Conservation (phyloP, 92 coral and sea anemone species). For the Metridium senile region DNA sequence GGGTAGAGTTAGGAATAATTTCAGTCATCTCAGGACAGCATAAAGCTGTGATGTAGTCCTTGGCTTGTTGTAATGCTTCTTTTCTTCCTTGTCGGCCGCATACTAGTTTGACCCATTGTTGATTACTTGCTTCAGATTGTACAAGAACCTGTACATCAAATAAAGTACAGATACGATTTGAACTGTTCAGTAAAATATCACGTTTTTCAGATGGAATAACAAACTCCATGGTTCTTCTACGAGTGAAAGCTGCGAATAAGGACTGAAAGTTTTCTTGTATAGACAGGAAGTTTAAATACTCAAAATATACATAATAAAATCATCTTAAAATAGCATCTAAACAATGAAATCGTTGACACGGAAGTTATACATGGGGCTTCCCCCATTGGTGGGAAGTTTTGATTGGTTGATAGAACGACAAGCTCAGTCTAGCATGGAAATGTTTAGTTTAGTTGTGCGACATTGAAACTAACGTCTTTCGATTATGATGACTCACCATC, state of each 20-base stretch:
- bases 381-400: background rate
- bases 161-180: slow-evolving; percentile 17
- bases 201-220: slow-evolving; percentile 52
- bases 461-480: background rate
- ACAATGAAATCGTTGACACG: background rate
- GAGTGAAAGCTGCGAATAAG: too few relatives aligned
- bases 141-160: slow-evolving; percentile 35
- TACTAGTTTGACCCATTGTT: slow-evolving; percentile 51
- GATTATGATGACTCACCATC: background rate
- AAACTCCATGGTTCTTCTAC: slow-evolving; percentile 36
- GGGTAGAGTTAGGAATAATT: background rate
- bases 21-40: slow-evolving; percentile 34
- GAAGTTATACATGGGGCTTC: background rate
- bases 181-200: slow-evolving; percentile 32
- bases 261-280: background rate
- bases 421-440: slow-evolving; percentile 5
- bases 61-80: slow-evolving; percentile 17
- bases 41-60: slow-evolving; percentile 50
- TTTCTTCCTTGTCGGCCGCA: slow-evolving; percentile 1
- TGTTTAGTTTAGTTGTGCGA: background rate
- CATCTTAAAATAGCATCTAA: background rate
- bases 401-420: slow-evolving; percentile 1
- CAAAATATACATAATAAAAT: background rate
- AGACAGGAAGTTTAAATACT: background rate
- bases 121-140: background rate